Conservation (phyloP, 1,140 invertebrate species). For the Drosophila virilis region DNA sequence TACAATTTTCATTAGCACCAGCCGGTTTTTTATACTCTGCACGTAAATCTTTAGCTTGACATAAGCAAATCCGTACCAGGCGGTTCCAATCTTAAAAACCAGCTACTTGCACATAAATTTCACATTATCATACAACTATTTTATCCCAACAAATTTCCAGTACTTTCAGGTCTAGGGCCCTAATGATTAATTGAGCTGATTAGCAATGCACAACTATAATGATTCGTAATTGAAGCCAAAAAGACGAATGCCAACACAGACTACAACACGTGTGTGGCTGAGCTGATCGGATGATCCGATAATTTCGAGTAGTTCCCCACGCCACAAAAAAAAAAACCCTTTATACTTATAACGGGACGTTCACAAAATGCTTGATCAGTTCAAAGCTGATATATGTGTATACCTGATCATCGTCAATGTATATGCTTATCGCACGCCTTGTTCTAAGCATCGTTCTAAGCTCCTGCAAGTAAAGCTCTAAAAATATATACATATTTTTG, state of each 20-base stretch:
- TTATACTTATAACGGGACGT: constrained; percentile 10
- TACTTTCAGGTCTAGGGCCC: not conserved
- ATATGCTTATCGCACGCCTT: constrained; percentile 61
- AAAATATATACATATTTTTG: not conserved
- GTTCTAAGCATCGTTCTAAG: constrained; percentile 59
- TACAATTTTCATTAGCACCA: not conserved
- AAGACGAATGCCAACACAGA: not conserved
- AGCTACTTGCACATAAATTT: not conserved
- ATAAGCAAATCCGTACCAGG: not conserved
- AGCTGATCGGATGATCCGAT: constrained; percentile 2
- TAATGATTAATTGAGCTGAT: not conserved
- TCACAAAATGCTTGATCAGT: constrained; percentile 28
- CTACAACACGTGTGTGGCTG: constrained; percentile 5
- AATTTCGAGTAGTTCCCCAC: constrained; percentile 14
- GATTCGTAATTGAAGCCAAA: constrained; percentile 5
- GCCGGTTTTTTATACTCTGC: not conserved
- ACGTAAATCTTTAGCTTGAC: not conserved
- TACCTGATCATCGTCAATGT: constrained; percentile 71
- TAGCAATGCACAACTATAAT: constrained; percentile 23
- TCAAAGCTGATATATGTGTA: constrained; percentile 4
- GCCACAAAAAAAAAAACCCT: not conserved
- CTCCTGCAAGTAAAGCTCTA: constrained; percentile 35
- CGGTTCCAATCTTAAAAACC: not conserved
- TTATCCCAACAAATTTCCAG: not conserved
- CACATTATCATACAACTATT: constrained; percentile 5